Percentiles rank a stretch among this genome's conserved stretches.
phyloP scores from a whole-genome alignment of 2,797 vertebrate species.

The Eidolon dupreanum region DNA sequence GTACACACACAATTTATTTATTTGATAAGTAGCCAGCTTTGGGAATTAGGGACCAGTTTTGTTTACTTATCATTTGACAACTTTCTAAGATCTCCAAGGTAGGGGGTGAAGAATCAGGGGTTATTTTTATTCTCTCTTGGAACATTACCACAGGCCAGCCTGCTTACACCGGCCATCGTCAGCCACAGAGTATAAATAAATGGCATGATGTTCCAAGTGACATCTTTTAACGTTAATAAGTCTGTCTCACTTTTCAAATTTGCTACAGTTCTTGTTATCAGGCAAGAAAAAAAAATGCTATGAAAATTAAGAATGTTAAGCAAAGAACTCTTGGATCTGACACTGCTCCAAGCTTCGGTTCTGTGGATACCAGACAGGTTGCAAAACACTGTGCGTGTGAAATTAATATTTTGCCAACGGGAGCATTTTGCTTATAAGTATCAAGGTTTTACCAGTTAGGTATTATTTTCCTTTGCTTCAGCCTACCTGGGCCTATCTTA shows the following conservation, averaged over 20 bases:
- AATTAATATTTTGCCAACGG: neutral
- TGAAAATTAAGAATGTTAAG: neutral
- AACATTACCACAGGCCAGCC: neutral
- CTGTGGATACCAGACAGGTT: rapidly evolving
- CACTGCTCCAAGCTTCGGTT: neutral
- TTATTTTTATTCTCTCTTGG: neutral
- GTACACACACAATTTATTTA: neutral
- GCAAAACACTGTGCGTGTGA: neutral
- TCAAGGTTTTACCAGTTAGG: neutral
- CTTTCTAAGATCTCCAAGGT: neutral
- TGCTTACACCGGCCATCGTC: neutral
- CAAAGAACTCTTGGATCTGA: neutral
- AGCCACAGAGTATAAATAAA: neutral
- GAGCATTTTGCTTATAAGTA: neutral
- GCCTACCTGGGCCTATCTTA: neutral
- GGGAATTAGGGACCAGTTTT: neutral
- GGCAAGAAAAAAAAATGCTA: neutral
- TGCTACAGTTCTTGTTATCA: neutral
- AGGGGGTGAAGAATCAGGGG: neutral
- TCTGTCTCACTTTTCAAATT: neutral
- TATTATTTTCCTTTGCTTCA: neutral
- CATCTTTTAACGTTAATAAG: neutral
- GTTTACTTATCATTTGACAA: neutral
- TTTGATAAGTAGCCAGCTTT: neutral
- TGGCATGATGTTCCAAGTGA: neutral